Conservation (phyloP, 2,113 vertebrate species). For the Silurus glanis region DNA sequence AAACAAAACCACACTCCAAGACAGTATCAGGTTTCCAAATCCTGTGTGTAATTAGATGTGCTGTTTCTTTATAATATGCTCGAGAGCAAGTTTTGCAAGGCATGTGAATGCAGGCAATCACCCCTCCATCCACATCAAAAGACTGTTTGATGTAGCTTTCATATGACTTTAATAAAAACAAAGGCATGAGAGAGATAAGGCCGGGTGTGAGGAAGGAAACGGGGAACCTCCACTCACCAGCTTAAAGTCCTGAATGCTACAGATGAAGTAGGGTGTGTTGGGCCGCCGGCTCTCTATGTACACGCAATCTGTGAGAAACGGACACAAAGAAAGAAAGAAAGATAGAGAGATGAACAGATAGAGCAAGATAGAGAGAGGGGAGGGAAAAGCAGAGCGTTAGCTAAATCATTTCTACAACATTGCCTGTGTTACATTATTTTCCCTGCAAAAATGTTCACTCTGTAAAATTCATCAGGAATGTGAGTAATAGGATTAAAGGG, state of each 20-base stretch:
- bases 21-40: conserved; percentile 21
- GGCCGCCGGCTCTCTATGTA: conserved; percentile 97
- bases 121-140: conserved; percentile 44
- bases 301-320: conserved; percentile 90
- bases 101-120: conserved; percentile 42
- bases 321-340: conserved; percentile 20
- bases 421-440: conserved; percentile 47
- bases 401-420: conserved; percentile 16
- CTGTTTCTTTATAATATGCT: background rate
- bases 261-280: conserved; percentile 99
- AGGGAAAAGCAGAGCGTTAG: conserved; percentile 14
- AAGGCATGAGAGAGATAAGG: conserved; percentile 47
- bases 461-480: conserved; percentile 77
- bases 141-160: conserved; percentile 45
- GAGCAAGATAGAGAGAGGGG: conserved; percentile 65
- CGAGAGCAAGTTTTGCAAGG: conserved; percentile 29
- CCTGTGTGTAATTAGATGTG: conserved; percentile 25
- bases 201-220: conserved; percentile 30
- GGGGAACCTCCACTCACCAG: conserved; percentile 84
- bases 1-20: conserved; percentile 30
- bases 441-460: conserved; percentile 60
- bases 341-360: conserved; percentile 61
- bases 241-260: conserved; percentile 99
- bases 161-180: conserved; percentile 49
- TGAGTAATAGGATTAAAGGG: conserved; percentile 76